phyloP scores from a whole-genome alignment of 2,888 invertebrate species.

The Piscicola geometra region DNA sequence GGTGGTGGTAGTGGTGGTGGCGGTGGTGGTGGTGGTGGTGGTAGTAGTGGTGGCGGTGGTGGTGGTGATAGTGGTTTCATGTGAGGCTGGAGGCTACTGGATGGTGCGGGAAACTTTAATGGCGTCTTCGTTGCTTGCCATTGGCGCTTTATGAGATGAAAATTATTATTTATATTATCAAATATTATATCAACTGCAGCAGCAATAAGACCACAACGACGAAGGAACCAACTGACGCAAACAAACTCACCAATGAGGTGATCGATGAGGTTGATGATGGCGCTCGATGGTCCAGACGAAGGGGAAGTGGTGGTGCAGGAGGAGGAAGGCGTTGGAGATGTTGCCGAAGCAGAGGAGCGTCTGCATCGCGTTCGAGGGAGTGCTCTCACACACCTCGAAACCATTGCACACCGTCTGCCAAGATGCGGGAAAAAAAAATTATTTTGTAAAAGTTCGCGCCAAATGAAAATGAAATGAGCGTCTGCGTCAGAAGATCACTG shows the following conservation, averaged over 20 bases:
- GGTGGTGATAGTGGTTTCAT: conserved; percentile 52
- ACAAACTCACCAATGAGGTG: conserved; percentile 51
- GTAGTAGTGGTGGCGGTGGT: conserved; percentile 54
- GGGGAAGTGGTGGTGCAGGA: conserved; percentile 47
- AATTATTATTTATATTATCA: no score
- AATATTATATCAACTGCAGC: no score
- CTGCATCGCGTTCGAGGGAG: conserved; percentile 49
- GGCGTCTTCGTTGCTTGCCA: no score
- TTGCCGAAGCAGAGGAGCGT: conserved; percentile 49
- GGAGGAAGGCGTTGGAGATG: conserved; percentile 50
- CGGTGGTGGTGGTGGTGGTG: conserved; percentile 42
- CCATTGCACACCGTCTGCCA: conserved; percentile 53
- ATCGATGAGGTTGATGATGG: conserved; percentile 53
- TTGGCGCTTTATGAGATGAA: no score
- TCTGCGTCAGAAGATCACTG: no score
- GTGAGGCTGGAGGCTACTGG: conserved; percentile 52
- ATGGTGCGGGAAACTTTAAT: no score
- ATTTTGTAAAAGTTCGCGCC: no score
- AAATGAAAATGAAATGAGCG: no score
- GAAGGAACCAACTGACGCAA: no score
- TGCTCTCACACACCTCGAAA: conserved; percentile 52
- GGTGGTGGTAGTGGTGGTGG: background rate
- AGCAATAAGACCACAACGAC: no score
- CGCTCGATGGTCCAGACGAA: conserved; percentile 53
- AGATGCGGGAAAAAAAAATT: no score